Base-by-base conservation (phyloP, 2,888 invertebrate species). In the Prenolepis imparis region DNA sequence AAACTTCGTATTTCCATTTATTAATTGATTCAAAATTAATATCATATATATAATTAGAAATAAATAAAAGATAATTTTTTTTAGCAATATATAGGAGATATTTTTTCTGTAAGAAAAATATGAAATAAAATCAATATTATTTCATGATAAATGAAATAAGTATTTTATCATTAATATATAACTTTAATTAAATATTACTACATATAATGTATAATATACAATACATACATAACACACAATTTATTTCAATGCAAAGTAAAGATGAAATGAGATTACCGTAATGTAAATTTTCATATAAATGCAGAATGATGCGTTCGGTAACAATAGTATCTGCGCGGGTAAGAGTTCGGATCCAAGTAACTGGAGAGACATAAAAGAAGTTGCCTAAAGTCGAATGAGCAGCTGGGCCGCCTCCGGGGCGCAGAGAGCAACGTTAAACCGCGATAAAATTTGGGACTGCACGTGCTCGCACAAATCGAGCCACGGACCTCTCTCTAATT, bases 401-500 rank as follows among this genome's bases (percentile, higher is more conserved):
- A 85, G 85, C 84, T 86, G 84, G 41, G 36, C 66, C 61, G 84
- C 73, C 73, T 72, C 78, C 63, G 67, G 48, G 75, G 84, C 81
- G 39, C n/a, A 41, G 61, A 57, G 70, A 80, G 87, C 74, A 83
- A 68, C 75, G 86, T 67, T 82, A 67, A 59, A 74, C 81, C 84
- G 84, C 90, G 88, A 89, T 89, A 89, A 89, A 88, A 84, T 67
- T 84, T 84, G 70, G 72, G 86, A 55, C 84, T 80, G 90, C 89
- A 90, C 84, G 90, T 89, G 89, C 87, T 72, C 84, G 68, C 89
- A 77, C 80, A 84, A 85, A 90, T 86, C 89, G 84, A 78, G 82
- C 72, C 63, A 44, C 67, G 84, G 55, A 59, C 83, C 80, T 72
- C 86, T 83, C 78, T 89, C 87, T 90, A 90, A 89, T 93, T 93